phyloP scores from a whole-genome alignment of 2,797 vertebrate species.

The Alca torda region DNA sequence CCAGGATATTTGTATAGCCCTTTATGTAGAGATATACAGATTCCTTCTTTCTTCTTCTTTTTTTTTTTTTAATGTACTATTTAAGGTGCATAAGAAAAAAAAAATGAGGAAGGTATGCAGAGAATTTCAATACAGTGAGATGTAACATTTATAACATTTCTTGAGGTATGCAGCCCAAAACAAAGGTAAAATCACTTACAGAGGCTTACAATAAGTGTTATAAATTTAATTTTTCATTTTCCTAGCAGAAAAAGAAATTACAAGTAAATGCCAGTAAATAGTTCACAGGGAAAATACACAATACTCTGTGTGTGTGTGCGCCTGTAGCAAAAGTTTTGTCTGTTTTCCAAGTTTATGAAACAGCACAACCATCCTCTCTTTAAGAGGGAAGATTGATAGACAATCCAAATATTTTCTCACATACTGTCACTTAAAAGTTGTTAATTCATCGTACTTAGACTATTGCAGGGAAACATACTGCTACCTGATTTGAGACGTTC shows the following conservation, averaged over 20 bases:
- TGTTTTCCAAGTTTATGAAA: background rate
- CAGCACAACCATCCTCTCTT: background rate
- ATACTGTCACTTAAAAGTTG: background rate
- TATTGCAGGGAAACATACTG: background rate
- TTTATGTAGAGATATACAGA: background rate
- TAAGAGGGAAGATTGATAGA: background rate
- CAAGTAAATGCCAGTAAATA: background rate
- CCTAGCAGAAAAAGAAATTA: background rate
- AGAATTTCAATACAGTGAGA: background rate
- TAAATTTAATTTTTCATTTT: background rate
- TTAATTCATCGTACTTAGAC: background rate
- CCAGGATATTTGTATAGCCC: background rate
- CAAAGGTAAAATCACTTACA: background rate
- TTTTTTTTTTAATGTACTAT: background rate
- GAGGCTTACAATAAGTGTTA: background rate
- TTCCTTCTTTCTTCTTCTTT: accelerated
- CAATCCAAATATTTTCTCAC: background rate
- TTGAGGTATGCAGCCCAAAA: background rate
- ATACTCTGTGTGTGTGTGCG: background rate
- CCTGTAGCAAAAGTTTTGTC: background rate
- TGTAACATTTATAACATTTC: background rate
- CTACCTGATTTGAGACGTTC: background rate
- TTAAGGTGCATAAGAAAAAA: background rate
- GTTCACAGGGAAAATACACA: background rate
- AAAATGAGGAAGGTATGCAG: background rate